Conservation (phyloP, 2,113 vertebrate genomes). For the Microtus pennsylvanicus region DNA sequence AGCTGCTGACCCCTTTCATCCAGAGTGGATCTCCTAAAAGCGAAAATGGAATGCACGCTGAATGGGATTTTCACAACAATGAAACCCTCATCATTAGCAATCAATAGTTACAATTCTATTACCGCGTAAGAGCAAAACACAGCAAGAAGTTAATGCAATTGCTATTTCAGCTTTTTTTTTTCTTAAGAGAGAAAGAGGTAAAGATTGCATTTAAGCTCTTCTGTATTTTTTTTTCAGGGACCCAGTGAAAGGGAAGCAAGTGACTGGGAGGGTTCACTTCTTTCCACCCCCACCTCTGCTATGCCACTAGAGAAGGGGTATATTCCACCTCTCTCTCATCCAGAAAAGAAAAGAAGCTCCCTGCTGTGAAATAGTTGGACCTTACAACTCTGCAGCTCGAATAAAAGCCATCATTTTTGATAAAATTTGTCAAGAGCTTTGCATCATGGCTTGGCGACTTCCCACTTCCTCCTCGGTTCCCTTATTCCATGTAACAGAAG, state of each 20-base stretch:
- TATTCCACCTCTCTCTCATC: neutral
- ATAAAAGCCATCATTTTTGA: constrained; percentile 24
- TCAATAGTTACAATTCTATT: constrained; percentile 67
- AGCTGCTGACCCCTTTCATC: neutral
- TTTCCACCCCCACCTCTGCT: neutral
- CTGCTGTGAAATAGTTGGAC: constrained; percentile 32
- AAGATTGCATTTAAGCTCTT: constrained; percentile 47
- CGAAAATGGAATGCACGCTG: constrained; percentile 56
- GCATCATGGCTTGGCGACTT: neutral
- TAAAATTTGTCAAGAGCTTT: constrained; percentile 20
- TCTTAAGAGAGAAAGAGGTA: neutral
- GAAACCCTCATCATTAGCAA: constrained; percentile 63
- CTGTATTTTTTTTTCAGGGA: constrained; percentile 18
- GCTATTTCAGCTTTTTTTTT: constrained; percentile 29
- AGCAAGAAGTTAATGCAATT: constrained; percentile 66
- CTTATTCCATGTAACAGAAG: constrained; percentile 1
- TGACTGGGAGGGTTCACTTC: neutral
- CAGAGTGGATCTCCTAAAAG: constrained; percentile 31
- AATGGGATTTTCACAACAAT: constrained; percentile 65
- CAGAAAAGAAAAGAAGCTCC: constrained; percentile 27
- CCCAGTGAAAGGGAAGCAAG: constrained; percentile 52
- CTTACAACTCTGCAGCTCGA: constrained; percentile 12
- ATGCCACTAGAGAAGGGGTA: neutral
- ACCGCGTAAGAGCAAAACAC: constrained; percentile 34
- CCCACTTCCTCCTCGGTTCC: neutral